Evolutionary conservation across 2,113 vertebrate species (phyloP).

Genomic region (Ptychochromis oligacanthus): DNA sequence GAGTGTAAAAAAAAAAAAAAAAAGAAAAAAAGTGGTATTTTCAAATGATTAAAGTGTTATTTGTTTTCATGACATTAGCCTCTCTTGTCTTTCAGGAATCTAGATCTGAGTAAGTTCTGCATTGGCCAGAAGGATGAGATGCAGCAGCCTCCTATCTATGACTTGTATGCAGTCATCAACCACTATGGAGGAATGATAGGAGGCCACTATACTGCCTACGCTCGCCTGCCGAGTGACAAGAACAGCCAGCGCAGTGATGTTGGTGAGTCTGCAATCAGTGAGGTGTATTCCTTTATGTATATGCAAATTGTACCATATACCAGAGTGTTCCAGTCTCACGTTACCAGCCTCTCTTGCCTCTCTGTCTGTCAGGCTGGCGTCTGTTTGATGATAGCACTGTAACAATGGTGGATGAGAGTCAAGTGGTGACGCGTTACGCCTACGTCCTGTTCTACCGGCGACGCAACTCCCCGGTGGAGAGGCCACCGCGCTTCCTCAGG

Average conservation of each 20-base stretch:
- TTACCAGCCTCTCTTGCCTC: not conserved
- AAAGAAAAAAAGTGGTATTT: too few species aligned
- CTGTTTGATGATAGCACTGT: conserved; percentile 98
- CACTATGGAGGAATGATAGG: conserved; percentile 99
- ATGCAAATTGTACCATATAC: not conserved
- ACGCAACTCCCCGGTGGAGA: conserved; percentile 96
- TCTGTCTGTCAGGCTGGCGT: conserved; percentile 87
- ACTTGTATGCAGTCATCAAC: conserved; percentile 97
- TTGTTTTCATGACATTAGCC: not conserved
- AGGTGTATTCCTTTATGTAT: not conserved
- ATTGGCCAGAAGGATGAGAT: conserved; percentile 95
- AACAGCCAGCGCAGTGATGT: conserved; percentile 98
- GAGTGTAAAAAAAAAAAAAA: too few species aligned
- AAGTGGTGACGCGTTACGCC: conserved; percentile 95
- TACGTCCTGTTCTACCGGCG: conserved; percentile 98
- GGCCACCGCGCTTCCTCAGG: conserved; percentile 83
- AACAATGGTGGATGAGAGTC: conserved; percentile 96
- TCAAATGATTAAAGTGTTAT: not conserved
- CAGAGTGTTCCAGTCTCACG: not conserved
- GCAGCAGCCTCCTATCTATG: conserved; percentile 93
- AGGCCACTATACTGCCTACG: conserved; percentile 96
- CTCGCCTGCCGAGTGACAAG: conserved; percentile 93
- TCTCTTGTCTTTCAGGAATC: conserved; percentile 79
- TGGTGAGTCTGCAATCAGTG: conserved; percentile 79
- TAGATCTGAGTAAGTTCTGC: conserved; percentile 97